Conservation (phyloP, 2,888 invertebrate species). For the Ptychoptera contaminata region DNA sequence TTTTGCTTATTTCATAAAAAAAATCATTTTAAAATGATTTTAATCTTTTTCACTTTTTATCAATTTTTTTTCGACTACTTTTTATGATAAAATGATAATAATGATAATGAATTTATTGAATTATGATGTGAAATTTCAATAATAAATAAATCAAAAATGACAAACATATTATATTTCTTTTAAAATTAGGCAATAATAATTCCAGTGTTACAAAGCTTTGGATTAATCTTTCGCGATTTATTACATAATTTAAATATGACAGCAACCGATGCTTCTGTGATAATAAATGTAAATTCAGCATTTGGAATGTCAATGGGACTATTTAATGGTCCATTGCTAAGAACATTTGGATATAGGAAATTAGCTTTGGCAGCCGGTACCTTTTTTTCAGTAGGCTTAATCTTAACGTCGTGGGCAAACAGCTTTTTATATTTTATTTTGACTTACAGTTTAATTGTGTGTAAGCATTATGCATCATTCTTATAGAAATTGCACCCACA, state of each 20-base stretch:
- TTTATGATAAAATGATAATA: too few relatives aligned
- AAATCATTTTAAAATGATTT: too few relatives aligned
- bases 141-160: constrained; percentile 10
- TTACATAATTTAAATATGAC: constrained; percentile 39
- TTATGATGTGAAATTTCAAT: too few relatives aligned
- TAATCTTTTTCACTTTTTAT: too few relatives aligned
- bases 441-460: constrained; percentile 50
- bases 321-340: constrained; percentile 45
- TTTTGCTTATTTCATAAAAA: too few relatives aligned
- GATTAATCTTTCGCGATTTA: constrained; percentile 47
- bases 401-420: constrained; percentile 38
- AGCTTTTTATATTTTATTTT: constrained; percentile 43
- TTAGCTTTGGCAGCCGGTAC: constrained; percentile 40
- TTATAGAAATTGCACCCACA: too few relatives aligned
- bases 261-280: constrained; percentile 43
- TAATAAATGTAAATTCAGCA: constrained; percentile 49
- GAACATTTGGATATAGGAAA: constrained; percentile 46
- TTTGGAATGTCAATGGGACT: constrained; percentile 50
- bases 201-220: constrained; percentile 46
- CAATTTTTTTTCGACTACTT: too few relatives aligned
- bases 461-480: constrained; percentile 36
- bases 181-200: constrained; percentile 30
- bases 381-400: constrained; percentile 39
- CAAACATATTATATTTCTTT: constrained; percentile 5
- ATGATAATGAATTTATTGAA: too few relatives aligned